phyloP scores from a whole-genome alignment of 2,888 invertebrate genomes.

The Ornithoptera priamus region DNA sequence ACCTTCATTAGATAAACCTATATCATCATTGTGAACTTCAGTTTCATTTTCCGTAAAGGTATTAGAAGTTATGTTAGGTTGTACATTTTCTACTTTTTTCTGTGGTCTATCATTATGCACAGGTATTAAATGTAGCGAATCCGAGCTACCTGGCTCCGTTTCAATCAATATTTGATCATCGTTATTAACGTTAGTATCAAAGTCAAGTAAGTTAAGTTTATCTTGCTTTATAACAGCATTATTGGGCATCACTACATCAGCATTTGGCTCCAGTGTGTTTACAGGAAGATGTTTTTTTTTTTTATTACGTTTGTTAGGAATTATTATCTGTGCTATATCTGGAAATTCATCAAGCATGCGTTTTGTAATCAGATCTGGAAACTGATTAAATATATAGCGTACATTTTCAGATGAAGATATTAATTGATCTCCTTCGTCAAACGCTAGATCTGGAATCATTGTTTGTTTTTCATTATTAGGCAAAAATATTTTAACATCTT shows the following conservation, averaged over 20 bases:
- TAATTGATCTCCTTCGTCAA: slow-evolving; percentile 41
- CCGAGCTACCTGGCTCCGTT: not conserved
- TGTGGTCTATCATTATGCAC: not conserved
- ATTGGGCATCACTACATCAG: not conserved
- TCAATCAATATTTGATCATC: not conserved
- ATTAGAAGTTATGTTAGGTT: not conserved
- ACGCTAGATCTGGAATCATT: slow-evolving; percentile 51
- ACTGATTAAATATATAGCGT: slow-evolving; percentile 7
- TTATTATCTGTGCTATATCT: slow-evolving; percentile 1
- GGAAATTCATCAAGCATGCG: not conserved
- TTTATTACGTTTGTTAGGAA: not conserved
- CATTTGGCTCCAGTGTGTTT: not conserved
- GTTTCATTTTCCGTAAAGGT: not conserved
- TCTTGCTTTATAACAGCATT: not conserved
- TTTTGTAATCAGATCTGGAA: slow-evolving; percentile 10
- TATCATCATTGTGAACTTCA: not conserved
- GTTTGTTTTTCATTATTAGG: slow-evolving; percentile 52
- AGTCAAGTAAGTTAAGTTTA: not conserved
- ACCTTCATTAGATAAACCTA: not conserved
- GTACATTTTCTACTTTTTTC: not conserved
- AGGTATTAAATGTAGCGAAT: not conserved
- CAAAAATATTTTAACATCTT: slow-evolving; percentile 44
- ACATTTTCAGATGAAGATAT: not conserved
- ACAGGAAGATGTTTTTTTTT: not conserved
- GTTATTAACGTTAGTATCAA: not conserved